Evolutionary conservation across 2,797 vertebrate species (phyloP).

Genomic region (Lycodopsis pacificus): DNA sequence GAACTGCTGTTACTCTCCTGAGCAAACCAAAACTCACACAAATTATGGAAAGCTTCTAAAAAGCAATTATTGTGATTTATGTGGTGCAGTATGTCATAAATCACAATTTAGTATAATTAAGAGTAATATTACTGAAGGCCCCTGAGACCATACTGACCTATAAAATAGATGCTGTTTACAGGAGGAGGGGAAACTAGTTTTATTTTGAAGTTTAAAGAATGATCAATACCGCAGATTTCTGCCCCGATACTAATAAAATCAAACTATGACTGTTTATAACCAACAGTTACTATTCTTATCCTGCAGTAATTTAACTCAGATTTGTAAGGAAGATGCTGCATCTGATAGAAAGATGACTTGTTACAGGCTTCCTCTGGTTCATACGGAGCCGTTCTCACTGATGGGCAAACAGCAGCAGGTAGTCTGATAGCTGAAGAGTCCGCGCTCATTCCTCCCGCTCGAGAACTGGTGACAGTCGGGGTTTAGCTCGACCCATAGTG

Average conservation of each 20-base stretch:
- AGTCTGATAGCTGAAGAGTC: neutral
- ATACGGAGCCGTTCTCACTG: neutral
- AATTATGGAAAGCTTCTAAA: neutral
- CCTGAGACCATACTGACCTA: neutral
- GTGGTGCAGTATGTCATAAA: neutral
- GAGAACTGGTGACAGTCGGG: neutral
- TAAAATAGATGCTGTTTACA: neutral
- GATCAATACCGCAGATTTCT: neutral
- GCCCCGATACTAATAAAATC: neutral
- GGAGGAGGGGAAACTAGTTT: neutral
- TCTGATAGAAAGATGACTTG: neutral
- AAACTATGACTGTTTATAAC: neutral
- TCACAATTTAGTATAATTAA: neutral
- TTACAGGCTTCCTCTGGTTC: neutral
- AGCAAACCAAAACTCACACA: conserved; percentile 18
- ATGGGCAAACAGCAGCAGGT: neutral
- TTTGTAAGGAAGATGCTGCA: neutral
- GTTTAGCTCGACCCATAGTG: neutral
- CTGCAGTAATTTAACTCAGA: neutral
- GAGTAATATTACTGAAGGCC: neutral
- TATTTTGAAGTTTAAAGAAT: neutral
- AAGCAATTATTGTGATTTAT: neutral
- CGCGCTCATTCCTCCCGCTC: neutral
- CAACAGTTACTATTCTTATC: neutral
- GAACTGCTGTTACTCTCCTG: neutral